phyloP scores from a whole-genome alignment of 2,888 invertebrate species.

The Hemithea aestivaria region DNA sequence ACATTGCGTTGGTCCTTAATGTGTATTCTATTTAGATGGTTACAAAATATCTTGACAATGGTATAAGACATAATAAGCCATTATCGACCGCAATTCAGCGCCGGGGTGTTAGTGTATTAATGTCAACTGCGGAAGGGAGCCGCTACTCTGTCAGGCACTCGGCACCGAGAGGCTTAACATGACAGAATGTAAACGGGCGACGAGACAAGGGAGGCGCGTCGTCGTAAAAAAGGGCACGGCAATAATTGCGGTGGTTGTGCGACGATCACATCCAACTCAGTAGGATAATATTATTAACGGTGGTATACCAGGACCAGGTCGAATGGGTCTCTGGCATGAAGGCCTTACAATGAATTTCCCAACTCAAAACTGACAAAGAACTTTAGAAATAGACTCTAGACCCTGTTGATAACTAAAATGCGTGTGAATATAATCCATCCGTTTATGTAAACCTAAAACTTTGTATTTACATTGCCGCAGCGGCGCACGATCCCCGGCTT shows the following conservation, averaged over 20 bases:
- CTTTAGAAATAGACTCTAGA: too few species aligned
- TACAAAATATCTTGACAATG: slow-evolving; percentile 16
- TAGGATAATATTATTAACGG: slow-evolving; percentile 2
- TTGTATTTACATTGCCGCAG: slow-evolving; percentile 38
- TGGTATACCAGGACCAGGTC: not conserved
- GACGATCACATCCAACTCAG: slow-evolving; percentile 28
- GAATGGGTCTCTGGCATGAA: too few species aligned
- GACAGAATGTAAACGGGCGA: slow-evolving; percentile 57
- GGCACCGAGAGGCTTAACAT: slow-evolving; percentile 53
- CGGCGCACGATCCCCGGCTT: slow-evolving; percentile 62
- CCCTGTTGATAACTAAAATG: too few species aligned
- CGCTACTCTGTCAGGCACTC: slow-evolving; percentile 47
- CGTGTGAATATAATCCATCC: not conserved
- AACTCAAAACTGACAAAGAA: too few species aligned
- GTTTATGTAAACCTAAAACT: slow-evolving; percentile 1
- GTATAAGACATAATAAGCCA: slow-evolving; percentile 14
- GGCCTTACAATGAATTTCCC: too few species aligned
- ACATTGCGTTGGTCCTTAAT: too few species aligned
- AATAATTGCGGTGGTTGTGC: slow-evolving; percentile 55
- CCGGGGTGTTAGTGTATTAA: slow-evolving; percentile 36
- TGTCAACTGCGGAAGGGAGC: slow-evolving; percentile 40
- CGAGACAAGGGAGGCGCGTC: slow-evolving; percentile 50
- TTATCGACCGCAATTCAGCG: slow-evolving; percentile 31
- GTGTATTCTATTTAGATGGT: slow-evolving; percentile 6
- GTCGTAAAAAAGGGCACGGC: slow-evolving; percentile 58